Percentiles rank a stretch among this genome's conserved stretches.
These are phyloP conservation scores for Diachasmimorpha longicaudata DNA, from an alignment of 1,140 invertebrate genomes.

Conservation along the genomic window DNA sequence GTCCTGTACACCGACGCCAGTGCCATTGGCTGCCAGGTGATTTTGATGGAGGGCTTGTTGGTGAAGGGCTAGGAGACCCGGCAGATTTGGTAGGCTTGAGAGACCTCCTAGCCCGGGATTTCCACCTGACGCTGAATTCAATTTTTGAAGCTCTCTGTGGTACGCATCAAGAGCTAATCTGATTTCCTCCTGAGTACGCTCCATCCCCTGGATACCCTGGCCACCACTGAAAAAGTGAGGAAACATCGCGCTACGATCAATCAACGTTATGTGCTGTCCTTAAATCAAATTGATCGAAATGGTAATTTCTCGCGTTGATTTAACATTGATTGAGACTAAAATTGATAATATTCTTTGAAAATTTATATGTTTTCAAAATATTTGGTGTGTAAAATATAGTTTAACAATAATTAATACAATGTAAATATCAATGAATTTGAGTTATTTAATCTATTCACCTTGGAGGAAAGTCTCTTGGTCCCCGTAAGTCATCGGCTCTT, in stretches of 20 bases:
- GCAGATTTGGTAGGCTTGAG: conserved; percentile 67
- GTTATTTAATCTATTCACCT: conserved; percentile 43
- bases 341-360: no score
- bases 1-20: conserved; percentile 80
- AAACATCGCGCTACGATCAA: conserved; percentile 69
- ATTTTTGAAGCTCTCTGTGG: conserved; percentile 86
- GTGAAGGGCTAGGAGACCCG: conserved; percentile 74
- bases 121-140: conserved; percentile 71
- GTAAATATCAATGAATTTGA: no score
- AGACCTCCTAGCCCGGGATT: conserved; percentile 64
- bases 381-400: no score
- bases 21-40: conserved; percentile 66
- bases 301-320: not conserved
- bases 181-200: conserved; percentile 83
- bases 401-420: no score
- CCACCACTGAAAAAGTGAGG: conserved; percentile 79
- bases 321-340: not conserved
- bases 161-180: conserved; percentile 90
- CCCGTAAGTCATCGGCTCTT: conserved; percentile 74
- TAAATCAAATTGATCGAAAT: conserved; percentile 50
- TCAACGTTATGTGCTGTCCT: conserved; percentile 69
- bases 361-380: no score
- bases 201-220: conserved; percentile 68
- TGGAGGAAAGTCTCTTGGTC: conserved; percentile 67
- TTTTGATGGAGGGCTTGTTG: conserved; percentile 75